Evolutionary conservation across 1,140 invertebrate genomes (phyloP).

Genomic region (Pristionchus pacificus): DNA sequence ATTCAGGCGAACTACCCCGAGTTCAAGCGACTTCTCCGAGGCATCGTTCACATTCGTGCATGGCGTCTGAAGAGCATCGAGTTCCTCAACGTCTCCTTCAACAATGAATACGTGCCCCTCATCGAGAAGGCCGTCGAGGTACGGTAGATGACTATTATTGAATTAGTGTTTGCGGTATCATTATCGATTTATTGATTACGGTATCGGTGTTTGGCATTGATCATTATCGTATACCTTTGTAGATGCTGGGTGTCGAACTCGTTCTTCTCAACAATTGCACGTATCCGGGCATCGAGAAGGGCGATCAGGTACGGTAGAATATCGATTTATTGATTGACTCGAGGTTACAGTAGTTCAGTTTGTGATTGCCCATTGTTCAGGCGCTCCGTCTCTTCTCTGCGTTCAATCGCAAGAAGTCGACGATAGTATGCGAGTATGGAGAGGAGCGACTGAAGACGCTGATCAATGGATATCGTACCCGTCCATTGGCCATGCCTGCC

Average conservation of each 20-base stretch:
- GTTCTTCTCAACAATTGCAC: constrained; percentile 30
- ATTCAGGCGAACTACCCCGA: constrained; percentile 23
- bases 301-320: constrained; percentile 9
- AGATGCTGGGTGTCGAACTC: constrained; percentile 28
- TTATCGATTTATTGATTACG: too few species aligned
- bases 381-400: constrained; percentile 21
- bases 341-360: too few species aligned
- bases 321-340: not conserved
- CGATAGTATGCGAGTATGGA: constrained; percentile 32
- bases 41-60: constrained; percentile 27
- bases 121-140: not conserved
- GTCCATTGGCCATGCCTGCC: not conserved
- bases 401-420: constrained; percentile 26
- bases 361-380: too few species aligned
- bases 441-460: constrained; percentile 27
- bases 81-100: constrained; percentile 28
- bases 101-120: constrained; percentile 15
- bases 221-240: too few species aligned
- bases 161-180: too few species aligned
- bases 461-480: constrained; percentile 7
- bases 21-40: constrained; percentile 16
- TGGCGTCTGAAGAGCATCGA: constrained; percentile 30
- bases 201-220: too few species aligned
- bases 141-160: not conserved
- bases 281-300: constrained; percentile 22